phyloP scores from a whole-genome alignment of 2,113 vertebrate genomes.

The Athene noctua region DNA sequence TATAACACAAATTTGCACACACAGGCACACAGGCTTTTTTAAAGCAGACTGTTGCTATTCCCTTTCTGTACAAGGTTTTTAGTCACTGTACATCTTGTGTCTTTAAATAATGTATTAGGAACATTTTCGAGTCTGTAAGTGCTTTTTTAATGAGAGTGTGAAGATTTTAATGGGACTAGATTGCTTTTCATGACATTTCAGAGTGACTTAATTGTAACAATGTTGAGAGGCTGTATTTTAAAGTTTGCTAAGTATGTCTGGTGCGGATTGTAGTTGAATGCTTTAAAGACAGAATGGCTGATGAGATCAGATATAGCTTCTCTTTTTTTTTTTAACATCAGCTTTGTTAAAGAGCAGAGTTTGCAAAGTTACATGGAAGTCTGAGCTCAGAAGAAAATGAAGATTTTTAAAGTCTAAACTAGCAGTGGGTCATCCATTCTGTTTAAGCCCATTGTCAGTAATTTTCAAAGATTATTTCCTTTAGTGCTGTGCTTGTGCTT shows the following conservation, averaged over 20 bases:
- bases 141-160: constrained; percentile 87
- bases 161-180: constrained; percentile 88
- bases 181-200: constrained; percentile 87
- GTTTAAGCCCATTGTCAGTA: neutral
- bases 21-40: constrained; percentile 3
- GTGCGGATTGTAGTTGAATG: constrained; percentile 67
- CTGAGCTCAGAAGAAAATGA: neutral
- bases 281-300: constrained; percentile 73
- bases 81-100: constrained; percentile 82
- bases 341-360: constrained; percentile 27
- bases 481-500: neutral
- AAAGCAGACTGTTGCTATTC: constrained; percentile 71
- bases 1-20: constrained; percentile 68
- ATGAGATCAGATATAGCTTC: constrained; percentile 59
- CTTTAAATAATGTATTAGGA: constrained; percentile 89
- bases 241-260: constrained; percentile 82
- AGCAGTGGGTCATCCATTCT: neutral
- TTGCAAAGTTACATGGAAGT: neutral
- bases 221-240: constrained; percentile 82
- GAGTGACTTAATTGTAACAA: constrained; percentile 87
- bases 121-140: constrained; percentile 84
- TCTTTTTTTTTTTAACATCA: constrained; percentile 17
- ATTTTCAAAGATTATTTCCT: neutral
- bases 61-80: constrained; percentile 74
- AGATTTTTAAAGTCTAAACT: neutral